Base-by-base conservation (phyloP, 92 coral and sea anemone species). In the Bergia sp. region DNA sequence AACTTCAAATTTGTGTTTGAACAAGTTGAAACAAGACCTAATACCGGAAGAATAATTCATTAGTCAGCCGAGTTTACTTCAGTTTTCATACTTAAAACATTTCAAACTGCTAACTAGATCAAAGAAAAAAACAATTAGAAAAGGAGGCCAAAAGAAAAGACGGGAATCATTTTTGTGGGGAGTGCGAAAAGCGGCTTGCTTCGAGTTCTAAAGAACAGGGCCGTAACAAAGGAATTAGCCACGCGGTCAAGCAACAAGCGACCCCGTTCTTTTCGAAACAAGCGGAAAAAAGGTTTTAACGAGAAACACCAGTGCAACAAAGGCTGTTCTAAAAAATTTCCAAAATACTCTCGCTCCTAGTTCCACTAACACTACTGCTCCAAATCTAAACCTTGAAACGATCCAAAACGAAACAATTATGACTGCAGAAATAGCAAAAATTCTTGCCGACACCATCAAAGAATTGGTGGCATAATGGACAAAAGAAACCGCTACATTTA, bases 31-130 rank as follows among this genome's bases (percentile, higher is more conserved):
- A 29, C 29, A 29, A 29, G 29, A 29, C 29, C 29, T 29, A 29
- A 29, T 29, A 29, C 29, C 29, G 29, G 29, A 29, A 29, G 37
- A n/a, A 67, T 67, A 21, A n/a, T 0, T 20, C 15, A 66, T 66
- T 66, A 5, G 39, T n/a, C 73, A 66, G 36, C 73, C 20, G 0
- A n/a, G 37, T 67, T 67, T 21, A 67, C 10, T 5, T 67, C 20
- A 67, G 10, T 5, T 67, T 67, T 67, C 74, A n/a, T 7, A 67
- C 74, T 16, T 29, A 67, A 67, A 2, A 4, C 74, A 16, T 67
- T 67, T 67, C 74, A 71, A 71, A 71, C 76, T 71, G 76, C 76
- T 71, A 42, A 71, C 76, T 71, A 71, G 76, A 12, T 36, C 76
- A 36, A 71, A 71, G 76, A 71, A 29, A 71, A 71, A 71, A 71